Conservation (phyloP, 2,797 vertebrate species). For the Paramormyrops hopkinsi region DNA sequence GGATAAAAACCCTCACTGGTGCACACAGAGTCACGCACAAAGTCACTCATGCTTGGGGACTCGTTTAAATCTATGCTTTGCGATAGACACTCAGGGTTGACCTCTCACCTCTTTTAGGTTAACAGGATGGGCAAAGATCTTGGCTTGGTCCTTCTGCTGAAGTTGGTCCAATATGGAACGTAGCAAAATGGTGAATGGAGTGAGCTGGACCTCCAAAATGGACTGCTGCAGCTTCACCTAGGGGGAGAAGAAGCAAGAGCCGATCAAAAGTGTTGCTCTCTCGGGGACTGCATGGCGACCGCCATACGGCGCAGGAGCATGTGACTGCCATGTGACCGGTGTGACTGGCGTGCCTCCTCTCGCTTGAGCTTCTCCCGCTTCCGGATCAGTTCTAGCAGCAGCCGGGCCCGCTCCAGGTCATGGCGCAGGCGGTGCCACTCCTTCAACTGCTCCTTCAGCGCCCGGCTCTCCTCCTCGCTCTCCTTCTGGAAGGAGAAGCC, state of each 20-base stretch:
- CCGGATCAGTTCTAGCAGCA: constrained; percentile 89
- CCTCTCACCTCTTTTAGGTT: constrained; percentile 78
- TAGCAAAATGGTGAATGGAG: constrained; percentile 84
- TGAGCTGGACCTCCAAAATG: constrained; percentile 83
- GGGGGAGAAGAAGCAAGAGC: background rate
- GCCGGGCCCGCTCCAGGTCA: constrained; percentile 85
- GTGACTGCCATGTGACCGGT: background rate
- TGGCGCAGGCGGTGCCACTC: constrained; percentile 92
- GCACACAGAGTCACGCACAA: background rate
- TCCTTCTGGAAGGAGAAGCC: constrained; percentile 63
- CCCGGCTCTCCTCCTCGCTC: constrained; percentile 81
- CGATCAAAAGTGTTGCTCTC: background rate
- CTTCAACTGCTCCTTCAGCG: constrained; percentile 89
- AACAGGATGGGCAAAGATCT: constrained; percentile 88
- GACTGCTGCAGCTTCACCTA: constrained; percentile 88
- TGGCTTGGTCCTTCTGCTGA: constrained; percentile 86
- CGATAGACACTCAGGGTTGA: background rate
- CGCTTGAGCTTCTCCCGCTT: constrained; percentile 97
- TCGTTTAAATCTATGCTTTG: background rate
- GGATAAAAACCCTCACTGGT: background rate
- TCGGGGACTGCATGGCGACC: background rate
- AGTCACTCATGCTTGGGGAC: background rate
- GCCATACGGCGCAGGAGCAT: no score
- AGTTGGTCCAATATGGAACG: constrained; percentile 83
- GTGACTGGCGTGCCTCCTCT: constrained; percentile 74